Evolutionary conservation across 2,888 invertebrate genomes (phyloP).

Genomic region (Acleris emargana): DNA sequence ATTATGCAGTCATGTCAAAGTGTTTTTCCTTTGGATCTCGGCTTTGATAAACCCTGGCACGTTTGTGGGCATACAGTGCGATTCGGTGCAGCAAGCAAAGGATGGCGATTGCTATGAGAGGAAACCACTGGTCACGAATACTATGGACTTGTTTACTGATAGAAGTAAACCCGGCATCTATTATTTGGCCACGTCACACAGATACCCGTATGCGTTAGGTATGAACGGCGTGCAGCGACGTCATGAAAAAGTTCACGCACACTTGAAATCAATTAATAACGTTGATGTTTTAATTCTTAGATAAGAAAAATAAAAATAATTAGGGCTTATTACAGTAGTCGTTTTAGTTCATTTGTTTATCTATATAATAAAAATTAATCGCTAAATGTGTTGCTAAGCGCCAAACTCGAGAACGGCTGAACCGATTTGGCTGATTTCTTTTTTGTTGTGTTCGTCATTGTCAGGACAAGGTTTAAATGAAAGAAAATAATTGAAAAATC

Average conservation of each 20-base stretch:
- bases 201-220: slow-evolving; percentile 51
- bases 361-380: too few relatives aligned
- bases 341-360: too few relatives aligned
- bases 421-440: too few relatives aligned
- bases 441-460: too few relatives aligned
- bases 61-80: slow-evolving; percentile 58
- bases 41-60: slow-evolving; percentile 51
- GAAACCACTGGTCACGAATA: slow-evolving; percentile 51
- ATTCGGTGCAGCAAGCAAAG: slow-evolving; percentile 58
- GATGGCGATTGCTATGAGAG: slow-evolving; percentile 53
- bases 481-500: too few relatives aligned
- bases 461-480: too few relatives aligned
- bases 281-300: not conserved
- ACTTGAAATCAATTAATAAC: slow-evolving; percentile 9
- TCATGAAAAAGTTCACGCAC: slow-evolving; percentile 42
- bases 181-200: slow-evolving; percentile 53
- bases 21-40: slow-evolving; percentile 54
- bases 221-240: slow-evolving; percentile 59
- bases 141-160: slow-evolving; percentile 52
- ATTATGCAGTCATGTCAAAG: slow-evolving; percentile 55
- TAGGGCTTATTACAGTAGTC: too few relatives aligned
- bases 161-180: slow-evolving; percentile 52
- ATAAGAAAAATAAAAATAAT: too few relatives aligned
- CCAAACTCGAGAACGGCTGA: too few relatives aligned
- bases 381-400: too few relatives aligned